Base-by-base conservation (phyloP, 2,113 vertebrate genomes). In the Oceanodroma tethys region DNA sequence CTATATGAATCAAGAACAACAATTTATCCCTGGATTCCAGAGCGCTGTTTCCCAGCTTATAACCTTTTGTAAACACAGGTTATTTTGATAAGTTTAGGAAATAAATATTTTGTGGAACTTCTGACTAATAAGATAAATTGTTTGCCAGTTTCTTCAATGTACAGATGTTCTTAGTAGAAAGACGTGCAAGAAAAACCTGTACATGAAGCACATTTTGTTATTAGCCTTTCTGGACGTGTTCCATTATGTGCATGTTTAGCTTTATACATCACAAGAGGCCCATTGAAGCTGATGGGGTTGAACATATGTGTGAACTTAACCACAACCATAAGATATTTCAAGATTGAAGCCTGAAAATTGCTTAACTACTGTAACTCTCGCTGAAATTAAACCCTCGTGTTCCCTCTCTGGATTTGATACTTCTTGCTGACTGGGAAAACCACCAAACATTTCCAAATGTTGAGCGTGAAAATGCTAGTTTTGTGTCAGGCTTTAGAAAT, bases 81-180 rank as follows among this genome's bases (percentile, higher is more conserved):
- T 72, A 73, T 94, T 90, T 63, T 2, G 2, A 43, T 90, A 92
- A 81, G 34, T 72, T 90, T 59, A 81, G 42, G 53, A 60, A 81
- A 93, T 93, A 97, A 97, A 96, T 96, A 96, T 95, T 97, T 96
- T 95, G 36, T 66, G 80, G 62, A 95, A 82, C 47, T 90, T 94
- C 38, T 87, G 80, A 89, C 88, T 62, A 86, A 36, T 67, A 62
- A 78, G 67, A 71, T 95, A 97, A 96, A 95, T 68, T 97, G 88
- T 96, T 97, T 96, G 63, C 66, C 74, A n/a, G 76, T 92, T 95
- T 50, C 55, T 92, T 93, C 50, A 80, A 66, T 1, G 3, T 89
- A 73, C 94, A 81, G 85, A 95, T 95, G 59, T 80, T 75, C 78
- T 48, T 47, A 21, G 56, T 19, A 65, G 22, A 90, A 86, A 73